phyloP scores from a whole-genome alignment of 92 coral and sea anemone species.

The Micromussa lordhowensis region DNA sequence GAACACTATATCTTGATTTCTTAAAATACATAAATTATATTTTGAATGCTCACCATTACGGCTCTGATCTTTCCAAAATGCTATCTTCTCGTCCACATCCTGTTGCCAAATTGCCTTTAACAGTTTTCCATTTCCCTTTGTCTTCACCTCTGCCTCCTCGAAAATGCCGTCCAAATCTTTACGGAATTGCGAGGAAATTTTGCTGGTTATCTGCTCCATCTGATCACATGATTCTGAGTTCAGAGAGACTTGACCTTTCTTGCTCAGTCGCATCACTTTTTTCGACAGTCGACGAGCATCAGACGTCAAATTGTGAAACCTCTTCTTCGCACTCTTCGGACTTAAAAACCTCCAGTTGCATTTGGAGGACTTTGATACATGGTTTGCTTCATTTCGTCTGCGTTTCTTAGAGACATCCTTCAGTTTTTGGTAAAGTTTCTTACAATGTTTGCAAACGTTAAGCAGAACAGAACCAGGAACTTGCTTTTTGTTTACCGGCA shows the following conservation, averaged over 20 bases:
- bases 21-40: not conserved
- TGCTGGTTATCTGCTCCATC: constrained; percentile 4
- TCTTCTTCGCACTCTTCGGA: not conserved
- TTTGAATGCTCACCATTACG: constrained; percentile 1
- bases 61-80: constrained; percentile 21
- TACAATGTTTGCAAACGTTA: not conserved
- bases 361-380: not conserved
- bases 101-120: not conserved
- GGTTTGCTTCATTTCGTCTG: not conserved
- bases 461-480: constrained; percentile 3
- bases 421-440: not conserved
- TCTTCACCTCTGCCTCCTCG: constrained; percentile 6
- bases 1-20: not conserved
- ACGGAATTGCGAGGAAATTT: constrained; percentile 1
- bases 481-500: constrained; percentile 8
- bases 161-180: constrained; percentile 8
- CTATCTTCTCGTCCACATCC: constrained; percentile 3
- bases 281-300: not conserved
- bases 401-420: not conserved
- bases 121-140: not conserved
- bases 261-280: not conserved
- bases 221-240: not conserved
- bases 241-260: not conserved
- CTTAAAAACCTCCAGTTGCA: constrained; percentile 12
- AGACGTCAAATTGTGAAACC: no score